Base-by-base conservation (phyloP, 2,113 vertebrate species). In the Poecilia latipinna region DNA sequence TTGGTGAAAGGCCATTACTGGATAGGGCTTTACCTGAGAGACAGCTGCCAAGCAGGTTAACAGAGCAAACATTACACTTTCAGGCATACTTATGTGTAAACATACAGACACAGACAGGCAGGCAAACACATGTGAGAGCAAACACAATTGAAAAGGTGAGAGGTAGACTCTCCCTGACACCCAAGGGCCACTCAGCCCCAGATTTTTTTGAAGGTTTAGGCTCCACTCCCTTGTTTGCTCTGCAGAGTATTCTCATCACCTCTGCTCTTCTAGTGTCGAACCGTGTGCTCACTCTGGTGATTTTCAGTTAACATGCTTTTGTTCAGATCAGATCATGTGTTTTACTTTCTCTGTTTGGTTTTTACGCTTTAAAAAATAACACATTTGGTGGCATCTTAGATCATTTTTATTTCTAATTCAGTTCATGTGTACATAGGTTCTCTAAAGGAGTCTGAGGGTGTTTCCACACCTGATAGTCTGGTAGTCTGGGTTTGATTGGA, bases 171-270 rank as follows among this genome's bases (percentile, higher is more conserved):
- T 70, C 15, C 35, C 67, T 51, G 60, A 90, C 88, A 82, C 85
- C 74, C 82, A 85, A 65, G 7, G 78, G 68, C 22, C 51, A 48
- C n/a, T 39, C 57, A 64, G 78, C 69, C 72, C 72, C 51, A 70
- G 72, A 78, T 31, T 42, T 42, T 26, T 19, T 75, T 79, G 67
- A n/a, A 39, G 42, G 39, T 77, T 69, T 31, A 26, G 15, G 61
- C 74, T 89, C 89, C 92, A 86, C 92, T 88, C 90, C 87, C 77
- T 90, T 85, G 65, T 90, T 92, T 89, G 83, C 70, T 70, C 69
- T 84, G 79, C 75, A 78, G 85, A 80, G 81, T 77, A 74, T 61
- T 74, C 71, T 37, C 29, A 26, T 67, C 5, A n/a, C 61, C 44
- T 61, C 42, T 72, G 72, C 31, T 75, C 72, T 70, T 82, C 69